Evolutionary conservation across 30 jellyfish, hydroid and myxozoan genomes (phyloP).

Genomic region (Chironex yamaguchii): DNA sequence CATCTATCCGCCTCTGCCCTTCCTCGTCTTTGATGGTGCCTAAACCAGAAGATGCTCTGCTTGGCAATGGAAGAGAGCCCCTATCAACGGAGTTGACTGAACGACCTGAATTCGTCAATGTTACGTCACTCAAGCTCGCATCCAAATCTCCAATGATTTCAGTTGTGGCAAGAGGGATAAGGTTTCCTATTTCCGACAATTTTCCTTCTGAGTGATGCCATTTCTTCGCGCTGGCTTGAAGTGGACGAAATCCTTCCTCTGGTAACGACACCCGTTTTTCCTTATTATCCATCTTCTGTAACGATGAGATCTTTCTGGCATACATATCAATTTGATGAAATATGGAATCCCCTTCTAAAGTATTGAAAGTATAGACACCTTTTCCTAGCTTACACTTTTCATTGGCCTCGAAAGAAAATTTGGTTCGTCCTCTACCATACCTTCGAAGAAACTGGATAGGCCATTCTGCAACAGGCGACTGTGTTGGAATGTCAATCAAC

Average conservation of each 20-base stretch:
- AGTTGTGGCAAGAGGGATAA: slow-evolving; percentile 60
- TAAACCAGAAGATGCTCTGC: slow-evolving; percentile 19
- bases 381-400: slow-evolving; percentile 91
- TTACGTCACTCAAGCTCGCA: slow-evolving; percentile 57
- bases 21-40: slow-evolving; percentile 41
- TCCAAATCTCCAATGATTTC: slow-evolving; percentile 18
- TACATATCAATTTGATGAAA: slow-evolving; percentile 87
- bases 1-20: slow-evolving; percentile 27
- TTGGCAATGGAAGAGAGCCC: neutral
- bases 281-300: slow-evolving; percentile 33
- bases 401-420: slow-evolving; percentile 97
- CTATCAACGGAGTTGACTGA: neutral
- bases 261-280: slow-evolving; percentile 76
- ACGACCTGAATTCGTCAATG: neutral
- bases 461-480: slow-evolving; percentile 89
- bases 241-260: slow-evolving; percentile 83
- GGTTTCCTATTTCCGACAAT: slow-evolving; percentile 51
- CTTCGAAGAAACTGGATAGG: slow-evolving; percentile 94
- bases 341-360: slow-evolving; percentile 96
- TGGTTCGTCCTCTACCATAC: slow-evolving; percentile 97
- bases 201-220: slow-evolving; percentile 95
- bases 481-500: slow-evolving; percentile 78
- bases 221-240: slow-evolving; percentile 60
- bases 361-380: slow-evolving; percentile 96
- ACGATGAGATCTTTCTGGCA: slow-evolving; percentile 84